Evolutionary conservation across 2,113 vertebrate genomes (phyloP).

Genomic region (Apeltes quadracus): DNA sequence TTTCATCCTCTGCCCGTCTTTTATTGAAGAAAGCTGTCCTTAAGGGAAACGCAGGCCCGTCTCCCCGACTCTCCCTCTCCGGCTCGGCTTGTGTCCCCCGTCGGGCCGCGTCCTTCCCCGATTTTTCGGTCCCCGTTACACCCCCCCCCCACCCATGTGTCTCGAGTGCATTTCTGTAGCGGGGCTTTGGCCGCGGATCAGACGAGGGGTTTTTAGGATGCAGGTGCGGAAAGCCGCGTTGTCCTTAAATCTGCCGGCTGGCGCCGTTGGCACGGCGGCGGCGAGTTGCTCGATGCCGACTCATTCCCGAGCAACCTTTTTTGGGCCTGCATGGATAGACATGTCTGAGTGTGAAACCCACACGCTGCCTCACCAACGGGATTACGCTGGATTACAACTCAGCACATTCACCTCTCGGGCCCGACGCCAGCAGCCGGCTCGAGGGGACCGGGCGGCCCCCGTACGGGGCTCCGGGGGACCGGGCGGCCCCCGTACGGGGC

Average conservation of each 20-base stretch:
- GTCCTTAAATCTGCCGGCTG: slow-evolving; percentile 58
- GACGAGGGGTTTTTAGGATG: slow-evolving; percentile 41
- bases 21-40: slow-evolving; percentile 70
- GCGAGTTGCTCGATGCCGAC: slow-evolving; percentile 22
- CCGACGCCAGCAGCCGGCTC: slow-evolving; percentile 59
- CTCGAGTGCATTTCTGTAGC: slow-evolving; percentile 17
- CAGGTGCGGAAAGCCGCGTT: slow-evolving; percentile 52
- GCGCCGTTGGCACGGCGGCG: slow-evolving; percentile 34
- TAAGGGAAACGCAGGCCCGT: slow-evolving; percentile 49
- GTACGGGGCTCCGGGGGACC: too few species aligned
- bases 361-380: slow-evolving; percentile 74
- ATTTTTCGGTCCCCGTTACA: slow-evolving; percentile 23
- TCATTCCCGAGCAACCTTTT: slow-evolving; percentile 44
- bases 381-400: slow-evolving; percentile 83
- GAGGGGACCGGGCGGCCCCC: slow-evolving; percentile 44
- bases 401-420: slow-evolving; percentile 77
- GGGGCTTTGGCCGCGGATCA: slow-evolving; percentile 49
- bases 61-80: slow-evolving; percentile 16
- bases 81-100: slow-evolving; percentile 25
- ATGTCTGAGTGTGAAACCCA: slow-evolving; percentile 72
- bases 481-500: too few species aligned
- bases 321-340: too few species aligned
- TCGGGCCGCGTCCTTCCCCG: slow-evolving; percentile 8
- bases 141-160: slow-evolving; percentile 20
- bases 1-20: slow-evolving; percentile 71